phyloP scores from a whole-genome alignment of 2,113 vertebrate species.

The Marcusenius ussheri region DNA sequence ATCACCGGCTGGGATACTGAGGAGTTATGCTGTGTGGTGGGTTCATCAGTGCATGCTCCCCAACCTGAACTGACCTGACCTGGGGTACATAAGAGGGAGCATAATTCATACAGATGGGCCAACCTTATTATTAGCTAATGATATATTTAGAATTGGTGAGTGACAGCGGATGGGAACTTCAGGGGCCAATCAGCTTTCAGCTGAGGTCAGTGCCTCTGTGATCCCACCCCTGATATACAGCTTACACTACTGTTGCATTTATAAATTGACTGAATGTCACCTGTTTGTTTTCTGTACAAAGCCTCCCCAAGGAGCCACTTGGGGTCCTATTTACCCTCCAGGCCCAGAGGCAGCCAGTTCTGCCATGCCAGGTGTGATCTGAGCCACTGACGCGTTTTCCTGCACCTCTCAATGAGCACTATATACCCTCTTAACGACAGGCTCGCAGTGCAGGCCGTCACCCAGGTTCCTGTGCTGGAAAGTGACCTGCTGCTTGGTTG shows the following conservation, averaged over 20 bases:
- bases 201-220: not conserved
- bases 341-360: not conserved
- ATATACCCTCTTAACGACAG: not conserved
- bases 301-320: not conserved
- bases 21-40: too few relatives aligned
- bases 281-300: not conserved
- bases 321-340: not conserved
- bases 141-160: not conserved
- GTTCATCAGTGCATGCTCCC: too few relatives aligned
- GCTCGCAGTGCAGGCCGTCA: not conserved
- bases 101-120: not conserved
- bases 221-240: not conserved
- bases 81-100: not conserved
- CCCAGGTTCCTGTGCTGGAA: not conserved
- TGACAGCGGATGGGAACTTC: not conserved
- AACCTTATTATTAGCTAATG: not conserved
- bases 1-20: too few relatives aligned
- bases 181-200: not conserved
- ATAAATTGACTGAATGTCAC: not conserved
- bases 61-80: too few relatives aligned
- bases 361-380: not conserved
- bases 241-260: not conserved
- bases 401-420: not conserved
- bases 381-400: not conserved
- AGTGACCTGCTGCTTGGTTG: not conserved